Percentiles rank a stretch among this genome's conserved stretches.
Evolutionary conservation across 2,797 vertebrate species (phyloP).

Genomic region (Paedocypris micromegethes): DNA sequence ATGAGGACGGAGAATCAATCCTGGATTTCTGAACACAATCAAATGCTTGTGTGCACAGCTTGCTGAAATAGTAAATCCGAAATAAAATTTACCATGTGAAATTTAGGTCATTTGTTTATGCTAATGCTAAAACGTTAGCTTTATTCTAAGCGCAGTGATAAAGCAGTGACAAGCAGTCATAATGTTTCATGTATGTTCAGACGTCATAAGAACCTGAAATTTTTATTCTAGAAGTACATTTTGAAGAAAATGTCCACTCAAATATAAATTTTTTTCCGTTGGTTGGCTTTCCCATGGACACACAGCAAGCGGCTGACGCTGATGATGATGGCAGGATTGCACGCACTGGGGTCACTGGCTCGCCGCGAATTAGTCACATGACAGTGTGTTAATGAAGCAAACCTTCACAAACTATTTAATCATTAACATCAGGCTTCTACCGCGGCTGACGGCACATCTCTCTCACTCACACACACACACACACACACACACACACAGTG

Average conservation of each 20-base stretch:
- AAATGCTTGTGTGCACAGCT: slow-evolving; percentile 3
- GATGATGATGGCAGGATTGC: slow-evolving; percentile 11
- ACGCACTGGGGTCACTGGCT: slow-evolving; percentile 43
- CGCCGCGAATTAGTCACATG: slow-evolving; percentile 50
- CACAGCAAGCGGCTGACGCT: slow-evolving; percentile 14
- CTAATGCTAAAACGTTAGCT: too few relatives aligned
- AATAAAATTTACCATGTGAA: too few relatives aligned
- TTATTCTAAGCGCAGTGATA: too few relatives aligned
- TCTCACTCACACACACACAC: slow-evolving; percentile 21
- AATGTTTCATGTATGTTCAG: too few relatives aligned
- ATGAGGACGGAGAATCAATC: slow-evolving; percentile 27
- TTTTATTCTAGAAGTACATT: too few relatives aligned
- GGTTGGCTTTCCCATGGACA: slow-evolving; percentile 13
- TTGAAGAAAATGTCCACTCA: too few relatives aligned
- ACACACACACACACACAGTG: slow-evolving; percentile 14
- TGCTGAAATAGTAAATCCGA: background rate
- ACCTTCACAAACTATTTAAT: slow-evolving; percentile 51
- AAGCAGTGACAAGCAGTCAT: too few relatives aligned
- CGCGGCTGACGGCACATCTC: slow-evolving; percentile 26
- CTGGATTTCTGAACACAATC: slow-evolving; percentile 18
- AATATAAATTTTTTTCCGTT: too few relatives aligned
- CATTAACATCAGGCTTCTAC: slow-evolving; percentile 47
- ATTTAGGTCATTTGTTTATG: too few relatives aligned
- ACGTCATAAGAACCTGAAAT: too few relatives aligned
- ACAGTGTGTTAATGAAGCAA: slow-evolving; percentile 49